phyloP scores from a whole-genome alignment of 2,888 invertebrate genomes.

The Ormyrus nitidulus region DNA sequence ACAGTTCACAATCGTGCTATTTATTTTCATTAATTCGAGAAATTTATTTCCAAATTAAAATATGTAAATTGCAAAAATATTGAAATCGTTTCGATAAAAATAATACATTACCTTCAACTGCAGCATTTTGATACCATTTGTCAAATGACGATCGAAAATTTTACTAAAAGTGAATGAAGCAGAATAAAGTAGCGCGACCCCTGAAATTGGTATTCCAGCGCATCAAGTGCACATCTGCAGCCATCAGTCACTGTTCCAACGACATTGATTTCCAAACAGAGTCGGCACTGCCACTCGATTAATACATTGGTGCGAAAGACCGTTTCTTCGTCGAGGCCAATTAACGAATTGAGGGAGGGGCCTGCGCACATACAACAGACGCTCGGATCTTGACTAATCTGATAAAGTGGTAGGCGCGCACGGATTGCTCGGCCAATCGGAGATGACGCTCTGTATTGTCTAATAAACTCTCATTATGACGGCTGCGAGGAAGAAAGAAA shows the following conservation, averaged over 20 bases:
- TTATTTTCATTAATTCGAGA: no score
- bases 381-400: constrained; percentile 67
- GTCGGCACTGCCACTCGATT: constrained; percentile 40
- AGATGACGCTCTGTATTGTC: constrained; percentile 68
- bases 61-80: no score
- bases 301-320: constrained; percentile 60
- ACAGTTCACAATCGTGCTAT: no score
- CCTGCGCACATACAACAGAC: constrained; percentile 43
- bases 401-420: constrained; percentile 68
- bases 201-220: no score
- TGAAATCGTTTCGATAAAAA: no score
- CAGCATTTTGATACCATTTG: no score
- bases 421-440: constrained; percentile 65
- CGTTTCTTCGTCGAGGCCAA: constrained; percentile 61
- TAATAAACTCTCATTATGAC: constrained; percentile 65
- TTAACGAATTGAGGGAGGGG: constrained; percentile 64
- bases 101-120: no score
- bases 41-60: no score
- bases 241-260: constrained; percentile 5
- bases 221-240: no score
- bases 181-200: no score
- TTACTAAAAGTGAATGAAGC: no score
- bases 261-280: neutral
- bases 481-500: neutral
- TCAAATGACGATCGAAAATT: no score